Evolutionary conservation across 2,888 invertebrate genomes (phyloP), one percentile per base, ranked within the genome.

Genomic region (Melanchra persicariae): DNA sequence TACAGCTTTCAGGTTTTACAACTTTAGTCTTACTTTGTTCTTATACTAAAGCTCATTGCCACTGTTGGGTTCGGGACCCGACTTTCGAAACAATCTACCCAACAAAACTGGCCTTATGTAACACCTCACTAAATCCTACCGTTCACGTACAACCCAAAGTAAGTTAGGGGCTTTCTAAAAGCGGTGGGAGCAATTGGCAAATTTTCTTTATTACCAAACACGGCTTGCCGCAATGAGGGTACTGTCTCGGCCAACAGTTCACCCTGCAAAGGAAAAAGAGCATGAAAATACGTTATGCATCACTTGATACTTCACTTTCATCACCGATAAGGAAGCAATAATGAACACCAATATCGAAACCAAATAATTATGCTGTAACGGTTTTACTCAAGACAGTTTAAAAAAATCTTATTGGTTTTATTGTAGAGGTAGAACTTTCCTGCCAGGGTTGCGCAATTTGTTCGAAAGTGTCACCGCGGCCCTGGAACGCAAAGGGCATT

Each of bases 221-320:
- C 67, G 17, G 40, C 37, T 59, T 63, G 43, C 22, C 40, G 47
- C 47, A 69, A 52, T 58, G 59, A 67, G 51, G 54, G 30, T 66
- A 51, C 59, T 30, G 49, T 37, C 24, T 58, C 15, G 69, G 64
- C 45, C 58, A 76, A n/a, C 40, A 34, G 52, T 61, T 81, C 54
- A 78, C 70, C 58, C 77, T 76, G 43, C 24, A 70, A 81, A 78
- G 70, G 61, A 78, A 78, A 65, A 78, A 65, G 78, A 78, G 64
- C 78, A 62, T 78, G 82, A 65, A 81, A 65, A 77, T 81, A 54
- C 78, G 64, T 66, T 77, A 77, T 52, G 82, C 78, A 63, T 77
- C 77, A 77, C 55, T 79, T 49, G 51, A 51, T 57, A 57, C 26
- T 69, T 34, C 37, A 69, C 22, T 64, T 77, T 76, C 76, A 47